These are phyloP conservation scores for Lichenostomus cassidix DNA, from an alignment of 2,113 vertebrate genomes.

Conservation along the genomic window DNA sequence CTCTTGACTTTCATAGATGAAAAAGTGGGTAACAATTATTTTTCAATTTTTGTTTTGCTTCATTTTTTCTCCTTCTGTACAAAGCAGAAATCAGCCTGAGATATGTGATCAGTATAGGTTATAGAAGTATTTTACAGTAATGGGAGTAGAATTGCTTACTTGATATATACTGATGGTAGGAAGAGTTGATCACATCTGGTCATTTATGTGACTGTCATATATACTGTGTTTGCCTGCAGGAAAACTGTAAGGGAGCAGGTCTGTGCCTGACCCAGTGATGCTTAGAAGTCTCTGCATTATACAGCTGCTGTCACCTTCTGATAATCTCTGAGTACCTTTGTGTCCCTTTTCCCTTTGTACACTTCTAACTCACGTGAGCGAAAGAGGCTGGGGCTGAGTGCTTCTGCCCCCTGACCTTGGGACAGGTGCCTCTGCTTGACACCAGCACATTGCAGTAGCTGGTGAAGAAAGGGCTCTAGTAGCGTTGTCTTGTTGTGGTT, in stretches of 20 bases:
- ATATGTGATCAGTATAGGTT: not conserved
- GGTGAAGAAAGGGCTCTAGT: not conserved
- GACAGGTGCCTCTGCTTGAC: not conserved
- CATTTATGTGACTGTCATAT: not conserved
- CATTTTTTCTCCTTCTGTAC: not conserved
- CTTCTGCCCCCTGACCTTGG: not conserved
- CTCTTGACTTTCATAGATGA: not conserved
- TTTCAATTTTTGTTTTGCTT: not conserved
- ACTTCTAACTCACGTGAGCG: fast-evolving
- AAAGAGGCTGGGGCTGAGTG: not conserved
- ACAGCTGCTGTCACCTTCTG: not conserved
- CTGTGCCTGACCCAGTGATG: fast-evolving
- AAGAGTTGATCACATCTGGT: not conserved
- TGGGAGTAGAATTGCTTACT: not conserved
- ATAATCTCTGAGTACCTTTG: not conserved
- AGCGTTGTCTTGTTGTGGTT: not conserved
- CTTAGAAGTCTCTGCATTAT: not conserved
- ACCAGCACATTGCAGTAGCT: not conserved
- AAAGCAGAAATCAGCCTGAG: not conserved
- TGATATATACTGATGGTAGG: not conserved
- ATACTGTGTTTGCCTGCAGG: not conserved
- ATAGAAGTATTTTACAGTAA: not conserved
- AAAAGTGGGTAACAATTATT: not conserved
- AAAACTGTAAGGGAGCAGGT: not conserved
- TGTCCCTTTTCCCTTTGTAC: fast-evolving